Evolutionary conservation across 2,888 invertebrate species (phyloP), one percentile per base, ranked within the genome.

Genomic region (Xylota sylvarum): DNA sequence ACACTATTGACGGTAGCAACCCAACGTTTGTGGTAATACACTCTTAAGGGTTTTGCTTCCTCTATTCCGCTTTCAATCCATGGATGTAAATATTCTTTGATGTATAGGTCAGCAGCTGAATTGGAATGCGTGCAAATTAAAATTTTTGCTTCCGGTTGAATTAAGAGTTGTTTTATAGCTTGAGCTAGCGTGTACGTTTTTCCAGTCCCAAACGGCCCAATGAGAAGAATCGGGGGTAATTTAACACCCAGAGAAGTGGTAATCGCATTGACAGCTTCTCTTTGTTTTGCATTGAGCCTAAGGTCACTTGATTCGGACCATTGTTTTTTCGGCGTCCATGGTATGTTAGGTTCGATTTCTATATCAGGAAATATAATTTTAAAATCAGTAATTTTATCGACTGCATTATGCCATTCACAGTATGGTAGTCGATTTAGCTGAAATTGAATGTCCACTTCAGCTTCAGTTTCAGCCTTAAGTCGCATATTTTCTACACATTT

Each of bases 101-200:
- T 96, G 90, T 97, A 97, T 79, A 97, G 93, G 93, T 97, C 97
- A 9, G 97, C 97, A 12, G 97, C 97, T 89, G 96, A 97, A 92
- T 97, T 97, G 62, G 97, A 97, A 93, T 97, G 97, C 2, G 97
- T 97, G 91, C 97, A 97, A 69, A 97, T 95, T 85, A 97, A 93
- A 69, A 97, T 95, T 89, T 95, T 94, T 30, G 95, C 94, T 19
- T 94, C 93, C 0, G 94, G 93, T 89, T 96, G 95, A 9, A 93
- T 91, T 35, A 96, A 91, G 50, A 96, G 93, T 89, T 95, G 95
- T 89, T 95, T 95, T 48, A 96, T 95, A 0, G 96, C 96, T 89
- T 95, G 95, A 0, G 97, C 97, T 88, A 97, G 92, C 0, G 97
- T 97, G 90, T 96, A 97, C 0, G 97, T 97, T 91, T 97, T 97